A percentile compares a stretch with the other conserved stretches of the same genome.
Conservation (phyloP, 2,797 vertebrate genomes). For the Miopithecus talapoin region DNA sequence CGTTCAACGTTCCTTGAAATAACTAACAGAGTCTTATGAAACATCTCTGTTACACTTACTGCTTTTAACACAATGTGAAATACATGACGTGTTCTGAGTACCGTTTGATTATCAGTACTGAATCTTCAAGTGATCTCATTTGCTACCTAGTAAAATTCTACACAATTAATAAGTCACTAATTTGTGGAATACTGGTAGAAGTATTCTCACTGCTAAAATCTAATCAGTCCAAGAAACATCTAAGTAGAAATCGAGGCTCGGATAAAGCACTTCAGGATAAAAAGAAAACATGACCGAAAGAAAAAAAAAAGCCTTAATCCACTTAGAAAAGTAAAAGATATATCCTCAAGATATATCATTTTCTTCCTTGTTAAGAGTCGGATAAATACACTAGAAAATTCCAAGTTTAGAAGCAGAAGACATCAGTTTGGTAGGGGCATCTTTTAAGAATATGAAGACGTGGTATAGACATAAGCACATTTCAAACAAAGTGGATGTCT, state of each 20-base stretch:
- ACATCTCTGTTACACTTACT: not conserved
- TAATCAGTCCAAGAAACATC: not conserved
- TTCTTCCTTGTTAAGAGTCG: not conserved
- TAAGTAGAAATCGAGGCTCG: not conserved
- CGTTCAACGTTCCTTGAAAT: not conserved
- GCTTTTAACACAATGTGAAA: not conserved
- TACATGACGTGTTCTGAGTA: not conserved
- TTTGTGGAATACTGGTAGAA: not conserved
- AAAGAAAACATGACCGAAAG: not conserved
- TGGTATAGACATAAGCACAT: not conserved
- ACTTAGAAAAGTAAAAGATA: not conserved
- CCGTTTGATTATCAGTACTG: not conserved
- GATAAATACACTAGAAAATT: not conserved
- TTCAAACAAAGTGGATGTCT: not conserved
- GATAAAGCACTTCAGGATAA: not conserved
- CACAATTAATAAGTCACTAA: not conserved
- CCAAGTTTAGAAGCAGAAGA: not conserved
- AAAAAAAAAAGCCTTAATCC: not conserved
- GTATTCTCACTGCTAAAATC: not conserved
- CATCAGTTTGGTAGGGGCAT: not conserved
- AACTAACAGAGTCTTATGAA: not conserved
- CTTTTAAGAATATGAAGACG: not conserved
- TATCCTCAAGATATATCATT: not conserved
- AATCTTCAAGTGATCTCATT: not conserved
- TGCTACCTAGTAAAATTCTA: not conserved